Evolutionary conservation across 2,888 invertebrate genomes (phyloP), one percentile per base, ranked within the genome.

Genomic region (Margaritifera margaritifera): DNA sequence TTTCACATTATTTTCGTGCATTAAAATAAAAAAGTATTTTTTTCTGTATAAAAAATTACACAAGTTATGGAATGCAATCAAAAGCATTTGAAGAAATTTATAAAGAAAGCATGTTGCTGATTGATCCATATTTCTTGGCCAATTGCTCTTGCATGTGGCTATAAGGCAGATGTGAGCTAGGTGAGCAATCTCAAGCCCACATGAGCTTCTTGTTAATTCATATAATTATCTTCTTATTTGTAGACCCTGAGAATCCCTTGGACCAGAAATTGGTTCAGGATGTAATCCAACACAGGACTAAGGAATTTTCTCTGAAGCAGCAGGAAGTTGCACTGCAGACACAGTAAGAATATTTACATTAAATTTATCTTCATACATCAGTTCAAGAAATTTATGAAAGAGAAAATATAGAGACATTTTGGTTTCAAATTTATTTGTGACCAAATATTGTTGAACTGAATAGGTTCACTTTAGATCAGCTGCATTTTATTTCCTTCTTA

Each of bases 251-350:
- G 42, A 42, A 42, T 42, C 42, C 42, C 15, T 42, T 66, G 15
- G 73, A 74, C 27, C 64, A 68, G 42, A 68, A 67, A 60, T 62
- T 78, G 8, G 64, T 85, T 24, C 73, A 83, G 24, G 77, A 77
- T 24, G 77, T 85, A 24, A 75, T 84, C 56, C 74, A 82, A 42
- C 75, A 77, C 6, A 71, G 84, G 59, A 85, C 81, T 20, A 82
- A 79, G 64, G 84, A 85, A 64, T 83, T 80, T 71, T 77, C 81
- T 53, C 59, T 66, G 24, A 79, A 78, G 70, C 83, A 84, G 68
- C 80, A 82, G 57, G 81, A 80, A 25, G 75, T 76, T 56, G 78
- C 77, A n/a, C 31, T 81, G 25, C 81, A 82, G 69, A 78, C 80
- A 62, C 80, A 80, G 83, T 84, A 74, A 68, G 77, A 68, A 3